Evolutionary conservation across 2,888 invertebrate genomes (phyloP).

Genomic region (Aleiodes leptofemur): DNA sequence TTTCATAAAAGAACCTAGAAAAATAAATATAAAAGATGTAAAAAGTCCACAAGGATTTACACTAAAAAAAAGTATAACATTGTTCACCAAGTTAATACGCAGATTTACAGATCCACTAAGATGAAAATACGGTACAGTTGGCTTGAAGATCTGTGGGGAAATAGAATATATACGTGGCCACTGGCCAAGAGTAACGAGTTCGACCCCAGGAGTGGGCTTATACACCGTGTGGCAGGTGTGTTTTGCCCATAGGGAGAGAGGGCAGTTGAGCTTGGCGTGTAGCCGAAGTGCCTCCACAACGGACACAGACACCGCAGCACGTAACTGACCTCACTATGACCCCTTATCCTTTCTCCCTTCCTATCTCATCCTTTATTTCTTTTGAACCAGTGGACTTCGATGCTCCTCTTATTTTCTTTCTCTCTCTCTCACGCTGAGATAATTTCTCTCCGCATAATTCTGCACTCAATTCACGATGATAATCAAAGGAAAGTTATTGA

Average conservation of each 20-base stretch:
- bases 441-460: conserved; percentile 9
- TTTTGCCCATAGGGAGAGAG: conserved; percentile 56
- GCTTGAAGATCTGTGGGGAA: conserved; percentile 21
- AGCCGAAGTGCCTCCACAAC: conserved; percentile 48
- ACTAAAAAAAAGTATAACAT: too few relatives aligned
- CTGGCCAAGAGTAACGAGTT: conserved; percentile 64
- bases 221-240: conserved; percentile 62
- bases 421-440: neutral
- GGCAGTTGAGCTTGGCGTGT: conserved; percentile 30
- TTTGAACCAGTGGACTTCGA: too few relatives aligned
- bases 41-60: too few relatives aligned
- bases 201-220: conserved; percentile 57
- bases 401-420: neutral
- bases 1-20: too few relatives aligned
- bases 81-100: conserved; percentile 9
- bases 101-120: conserved; percentile 30
- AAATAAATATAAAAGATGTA: too few relatives aligned
- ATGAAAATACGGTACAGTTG: conserved; percentile 27
- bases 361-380: too few relatives aligned
- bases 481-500: conserved; percentile 16
- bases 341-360: conserved; percentile 50
- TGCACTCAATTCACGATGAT: conserved; percentile 28
- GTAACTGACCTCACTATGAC: conserved; percentile 68
- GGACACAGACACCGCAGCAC: conserved; percentile 63
- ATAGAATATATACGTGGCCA: conserved; percentile 46